phyloP scores from a whole-genome alignment of 2,888 invertebrate genomes.

The Mythimna vitellina region DNA sequence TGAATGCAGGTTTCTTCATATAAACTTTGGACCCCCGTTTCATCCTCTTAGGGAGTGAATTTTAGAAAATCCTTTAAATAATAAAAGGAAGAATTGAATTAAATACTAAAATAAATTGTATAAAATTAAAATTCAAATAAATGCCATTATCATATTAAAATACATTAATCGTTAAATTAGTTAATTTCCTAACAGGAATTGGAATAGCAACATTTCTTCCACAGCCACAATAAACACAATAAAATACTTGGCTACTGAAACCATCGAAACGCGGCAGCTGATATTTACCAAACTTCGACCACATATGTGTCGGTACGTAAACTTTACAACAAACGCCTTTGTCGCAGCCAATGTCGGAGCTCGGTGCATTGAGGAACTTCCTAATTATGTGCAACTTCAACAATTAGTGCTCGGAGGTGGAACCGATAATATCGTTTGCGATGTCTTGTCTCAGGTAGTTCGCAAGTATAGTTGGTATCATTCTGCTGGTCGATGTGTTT shows the following conservation, averaged over 20 bases:
- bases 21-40: no score
- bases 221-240: neutral
- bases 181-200: no score
- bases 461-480: slow-evolving; percentile 7
- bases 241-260: slow-evolving; percentile 30
- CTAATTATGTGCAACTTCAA: slow-evolving; percentile 43
- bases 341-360: slow-evolving; percentile 55
- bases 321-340: slow-evolving; percentile 65
- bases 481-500: slow-evolving; percentile 8
- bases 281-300: slow-evolving; percentile 68
- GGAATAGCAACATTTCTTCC: no score
- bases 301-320: slow-evolving; percentile 62
- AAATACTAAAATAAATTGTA: no score
- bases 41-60: no score
- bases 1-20: no score
- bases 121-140: no score
- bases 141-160: no score
- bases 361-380: slow-evolving; percentile 38
- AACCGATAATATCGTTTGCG: slow-evolving; percentile 27
- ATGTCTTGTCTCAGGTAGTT: slow-evolving; percentile 38
- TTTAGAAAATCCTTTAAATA: no score
- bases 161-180: no score
- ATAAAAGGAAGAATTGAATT: no score
- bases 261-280: slow-evolving; percentile 31
- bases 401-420: slow-evolving; percentile 33